phyloP scores from a whole-genome alignment of 2,797 vertebrate species.

The Sebastes vulpes region DNA sequence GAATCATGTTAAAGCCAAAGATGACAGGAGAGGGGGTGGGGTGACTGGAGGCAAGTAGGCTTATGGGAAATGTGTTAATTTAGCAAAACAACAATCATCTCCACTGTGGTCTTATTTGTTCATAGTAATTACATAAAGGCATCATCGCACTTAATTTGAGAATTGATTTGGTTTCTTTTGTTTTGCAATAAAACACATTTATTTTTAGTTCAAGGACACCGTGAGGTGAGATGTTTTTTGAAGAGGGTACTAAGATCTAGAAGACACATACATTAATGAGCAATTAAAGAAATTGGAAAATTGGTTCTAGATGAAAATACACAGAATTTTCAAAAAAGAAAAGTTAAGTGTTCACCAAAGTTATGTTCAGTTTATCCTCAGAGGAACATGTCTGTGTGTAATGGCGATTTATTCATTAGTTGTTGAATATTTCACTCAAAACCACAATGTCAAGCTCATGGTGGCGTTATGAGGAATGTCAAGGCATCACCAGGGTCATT shows the following conservation, averaged over 20 bases:
- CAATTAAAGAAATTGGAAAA: not conserved
- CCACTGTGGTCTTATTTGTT: not conserved
- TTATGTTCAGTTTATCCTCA: not conserved
- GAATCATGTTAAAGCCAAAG: conserved; percentile 3
- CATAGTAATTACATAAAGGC: not conserved
- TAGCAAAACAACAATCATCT: conserved; percentile 13
- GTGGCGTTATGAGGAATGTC: not conserved
- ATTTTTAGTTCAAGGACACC: not conserved
- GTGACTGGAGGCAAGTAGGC: not conserved
- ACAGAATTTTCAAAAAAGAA: not conserved
- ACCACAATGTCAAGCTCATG: not conserved
- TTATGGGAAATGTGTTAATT: conserved; percentile 22
- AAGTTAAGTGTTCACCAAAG: not conserved
- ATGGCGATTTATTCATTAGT: not conserved
- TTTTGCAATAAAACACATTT: not conserved
- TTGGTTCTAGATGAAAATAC: not conserved
- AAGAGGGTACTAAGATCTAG: not conserved
- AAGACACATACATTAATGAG: not conserved
- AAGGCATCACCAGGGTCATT: not conserved
- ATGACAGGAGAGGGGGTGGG: conserved; percentile 14
- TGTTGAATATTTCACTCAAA: not conserved
- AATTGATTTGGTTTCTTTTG: not conserved
- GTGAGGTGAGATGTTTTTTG: not conserved
- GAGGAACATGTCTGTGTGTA: not conserved
- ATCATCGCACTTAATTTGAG: not conserved